A percentile compares a stretch with the other conserved stretches of the same genome.
phyloP scores from a whole-genome alignment of 64 coral and sea anemone genomes.

The Montipora capricornis region DNA sequence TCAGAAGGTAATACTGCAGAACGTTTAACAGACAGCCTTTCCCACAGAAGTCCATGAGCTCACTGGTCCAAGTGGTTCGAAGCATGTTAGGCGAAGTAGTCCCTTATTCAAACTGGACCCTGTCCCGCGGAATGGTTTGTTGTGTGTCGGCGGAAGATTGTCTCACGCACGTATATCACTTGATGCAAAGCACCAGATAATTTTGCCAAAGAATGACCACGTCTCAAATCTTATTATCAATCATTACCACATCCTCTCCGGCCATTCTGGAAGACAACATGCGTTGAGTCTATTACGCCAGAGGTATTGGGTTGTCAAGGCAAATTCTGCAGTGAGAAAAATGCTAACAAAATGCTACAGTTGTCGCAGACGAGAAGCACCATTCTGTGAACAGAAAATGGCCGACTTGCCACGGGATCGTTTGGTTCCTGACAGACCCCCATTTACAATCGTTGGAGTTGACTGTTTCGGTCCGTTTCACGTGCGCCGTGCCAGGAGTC shows the following conservation, averaged over 20 bases:
- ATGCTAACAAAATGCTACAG: neutral
- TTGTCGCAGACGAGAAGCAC: neutral
- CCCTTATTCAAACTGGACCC: conserved; percentile 21
- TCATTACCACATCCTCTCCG: conserved; percentile 13
- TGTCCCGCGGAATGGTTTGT: neutral
- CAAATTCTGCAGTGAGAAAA: neutral
- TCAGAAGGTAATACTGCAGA: too few species aligned
- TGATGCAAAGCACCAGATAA: conserved; percentile 44
- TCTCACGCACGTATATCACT: neutral
- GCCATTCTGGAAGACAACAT: conserved; percentile 30
- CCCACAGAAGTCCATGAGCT: too few species aligned
- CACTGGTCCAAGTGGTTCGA: neutral
- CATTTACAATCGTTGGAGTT: too few species aligned
- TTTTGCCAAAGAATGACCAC: conserved; percentile 23
- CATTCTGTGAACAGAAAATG: conserved; percentile 26
- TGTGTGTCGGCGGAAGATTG: conserved; percentile 50
- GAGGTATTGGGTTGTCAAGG: conserved; percentile 15
- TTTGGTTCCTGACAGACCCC: conserved; percentile 3
- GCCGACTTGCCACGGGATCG: neutral
- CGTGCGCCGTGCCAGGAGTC: too few species aligned
- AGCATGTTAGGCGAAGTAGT: neutral
- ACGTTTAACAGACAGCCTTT: too few species aligned
- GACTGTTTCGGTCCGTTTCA: too few species aligned
- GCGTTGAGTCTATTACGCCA: neutral
- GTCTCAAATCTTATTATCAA: conserved; percentile 19